phyloP scores from a whole-genome alignment of 2,888 invertebrate genomes.

The Eremobia ochroleuca region DNA sequence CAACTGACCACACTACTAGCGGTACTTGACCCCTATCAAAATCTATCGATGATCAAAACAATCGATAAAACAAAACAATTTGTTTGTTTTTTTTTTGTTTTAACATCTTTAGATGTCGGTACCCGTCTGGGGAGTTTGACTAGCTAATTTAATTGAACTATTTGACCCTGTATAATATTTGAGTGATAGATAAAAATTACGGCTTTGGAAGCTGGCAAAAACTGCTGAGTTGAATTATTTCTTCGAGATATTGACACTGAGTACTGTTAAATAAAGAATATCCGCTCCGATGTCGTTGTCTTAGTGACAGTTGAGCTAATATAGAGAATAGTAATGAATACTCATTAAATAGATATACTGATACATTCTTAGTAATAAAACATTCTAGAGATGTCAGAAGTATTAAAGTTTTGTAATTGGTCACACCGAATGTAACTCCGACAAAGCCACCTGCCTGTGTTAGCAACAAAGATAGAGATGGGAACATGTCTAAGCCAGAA shows the following conservation, averaged over 20 bases:
- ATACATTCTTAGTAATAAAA: constrained; percentile 16
- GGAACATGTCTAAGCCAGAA: not conserved
- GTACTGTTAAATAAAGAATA: constrained; percentile 22
- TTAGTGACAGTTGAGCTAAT: no score
- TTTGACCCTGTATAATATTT: not conserved
- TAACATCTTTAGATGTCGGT: no score
- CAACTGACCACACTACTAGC: no score
- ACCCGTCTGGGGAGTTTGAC: no score
- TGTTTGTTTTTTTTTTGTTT: no score
- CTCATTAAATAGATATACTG: constrained; percentile 21
- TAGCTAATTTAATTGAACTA: no score
- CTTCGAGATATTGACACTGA: constrained; percentile 12
- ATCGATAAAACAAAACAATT: no score
- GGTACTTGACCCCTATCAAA: no score
- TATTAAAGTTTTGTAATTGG: not conserved
- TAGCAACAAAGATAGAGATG: not conserved
- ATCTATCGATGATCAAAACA: no score
- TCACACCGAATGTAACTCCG: constrained; percentile 1
- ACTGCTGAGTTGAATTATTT: not conserved
- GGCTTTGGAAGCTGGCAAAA: not conserved
- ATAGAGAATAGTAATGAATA: constrained; percentile 2
- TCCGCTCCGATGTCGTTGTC: no score
- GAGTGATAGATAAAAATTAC: not conserved
- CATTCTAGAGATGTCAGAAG: constrained; percentile 17
- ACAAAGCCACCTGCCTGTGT: not conserved